These are phyloP conservation scores for Trachemys scripta DNA, from an alignment of 2,113 vertebrate genomes.

Conservation along the genomic window DNA sequence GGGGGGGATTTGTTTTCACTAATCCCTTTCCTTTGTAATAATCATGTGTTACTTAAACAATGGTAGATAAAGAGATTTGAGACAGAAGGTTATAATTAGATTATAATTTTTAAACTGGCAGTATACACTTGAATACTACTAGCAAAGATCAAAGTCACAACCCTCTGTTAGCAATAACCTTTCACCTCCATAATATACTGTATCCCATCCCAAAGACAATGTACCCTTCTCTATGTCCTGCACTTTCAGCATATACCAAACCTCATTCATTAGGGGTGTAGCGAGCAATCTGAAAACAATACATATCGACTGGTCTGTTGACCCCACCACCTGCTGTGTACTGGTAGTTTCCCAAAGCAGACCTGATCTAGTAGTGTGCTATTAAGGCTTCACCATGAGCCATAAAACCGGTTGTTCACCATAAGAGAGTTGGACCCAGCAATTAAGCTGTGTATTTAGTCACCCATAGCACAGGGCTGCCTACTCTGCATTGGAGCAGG, in stretches of 20 bases:
- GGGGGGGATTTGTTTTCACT: background rate
- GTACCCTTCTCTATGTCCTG: background rate
- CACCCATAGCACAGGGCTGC: background rate
- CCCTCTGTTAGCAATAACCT: conserved; percentile 43
- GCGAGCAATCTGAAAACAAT: background rate
- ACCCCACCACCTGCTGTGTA: background rate
- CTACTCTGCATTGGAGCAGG: background rate
- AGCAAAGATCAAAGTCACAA: background rate
- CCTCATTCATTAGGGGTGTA: background rate
- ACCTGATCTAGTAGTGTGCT: background rate
- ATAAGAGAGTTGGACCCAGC: background rate
- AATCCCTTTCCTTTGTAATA: background rate
- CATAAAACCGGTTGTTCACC: background rate
- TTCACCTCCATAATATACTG: conserved; percentile 61
- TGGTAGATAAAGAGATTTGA: background rate
- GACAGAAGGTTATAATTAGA: background rate
- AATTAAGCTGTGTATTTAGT: background rate
- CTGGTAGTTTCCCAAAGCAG: background rate
- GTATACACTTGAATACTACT: background rate
- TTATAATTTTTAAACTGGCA: background rate
- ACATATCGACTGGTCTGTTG: background rate
- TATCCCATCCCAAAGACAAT: background rate
- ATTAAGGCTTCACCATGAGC: background rate
- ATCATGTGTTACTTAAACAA: background rate
- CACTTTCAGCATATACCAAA: background rate